Percentiles rank a stretch among this genome's conserved stretches.
phyloP scores from a whole-genome alignment of 1,140 invertebrate genomes.

The Penaeus indicus region DNA sequence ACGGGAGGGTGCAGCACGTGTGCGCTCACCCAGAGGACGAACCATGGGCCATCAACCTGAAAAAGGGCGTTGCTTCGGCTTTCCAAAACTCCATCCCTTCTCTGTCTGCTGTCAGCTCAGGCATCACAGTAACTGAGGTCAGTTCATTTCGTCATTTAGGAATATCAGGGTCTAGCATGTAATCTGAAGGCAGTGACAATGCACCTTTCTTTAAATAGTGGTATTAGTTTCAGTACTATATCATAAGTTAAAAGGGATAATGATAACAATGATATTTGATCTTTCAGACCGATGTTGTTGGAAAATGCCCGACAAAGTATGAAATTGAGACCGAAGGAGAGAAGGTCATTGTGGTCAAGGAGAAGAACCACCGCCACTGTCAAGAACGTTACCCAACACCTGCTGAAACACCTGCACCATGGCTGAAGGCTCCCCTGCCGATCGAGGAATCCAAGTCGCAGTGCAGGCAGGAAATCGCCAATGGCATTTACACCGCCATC shows the following conservation, averaged over 20 bases:
- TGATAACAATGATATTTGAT: background rate
- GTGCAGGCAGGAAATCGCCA: constrained; percentile 38
- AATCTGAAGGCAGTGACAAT: background rate
- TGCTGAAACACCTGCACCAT: background rate
- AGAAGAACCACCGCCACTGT: constrained; percentile 50
- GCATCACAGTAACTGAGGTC: constrained; percentile 31
- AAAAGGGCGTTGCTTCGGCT: constrained; percentile 42
- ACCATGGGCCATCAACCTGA: constrained; percentile 35
- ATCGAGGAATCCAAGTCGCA: constrained; percentile 31
- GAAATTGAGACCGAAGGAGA: constrained; percentile 17
- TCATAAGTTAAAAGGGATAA: background rate
- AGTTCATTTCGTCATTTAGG: background rate
- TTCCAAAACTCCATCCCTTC: constrained; percentile 37
- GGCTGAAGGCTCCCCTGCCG: constrained; percentile 28
- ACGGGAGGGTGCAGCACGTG: constrained; percentile 21
- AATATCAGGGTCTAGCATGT: no score
- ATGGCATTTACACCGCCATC: constrained; percentile 24
- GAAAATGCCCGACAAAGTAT: constrained; percentile 43
- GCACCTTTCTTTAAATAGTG: background rate
- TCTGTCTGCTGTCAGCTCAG: constrained; percentile 16
- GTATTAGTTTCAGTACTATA: no score
- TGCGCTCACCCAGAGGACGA: constrained; percentile 28
- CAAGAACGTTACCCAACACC: constrained; percentile 31
- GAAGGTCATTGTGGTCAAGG: constrained; percentile 20
- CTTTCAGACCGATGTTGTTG: constrained; percentile 43